Evolutionary conservation across 2,888 invertebrate species (phyloP).

Genomic region (Microctonus hyperodae): DNA sequence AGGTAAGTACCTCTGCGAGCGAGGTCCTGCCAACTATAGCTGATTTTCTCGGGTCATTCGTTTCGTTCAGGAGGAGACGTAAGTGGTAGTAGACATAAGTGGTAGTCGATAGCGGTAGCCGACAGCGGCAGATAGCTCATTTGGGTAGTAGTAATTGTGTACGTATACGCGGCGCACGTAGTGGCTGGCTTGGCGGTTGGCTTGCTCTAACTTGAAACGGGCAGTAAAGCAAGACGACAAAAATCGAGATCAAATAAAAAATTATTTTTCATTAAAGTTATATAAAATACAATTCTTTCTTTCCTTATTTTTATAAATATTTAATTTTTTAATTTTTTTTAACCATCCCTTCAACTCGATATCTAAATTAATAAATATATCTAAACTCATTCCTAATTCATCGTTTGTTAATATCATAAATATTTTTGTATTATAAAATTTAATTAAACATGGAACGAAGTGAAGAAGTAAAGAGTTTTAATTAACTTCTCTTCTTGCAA

Average conservation of each 20-base stretch:
- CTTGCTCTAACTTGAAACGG: constrained; percentile 61
- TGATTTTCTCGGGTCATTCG: constrained; percentile 48
- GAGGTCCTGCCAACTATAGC: constrained; percentile 60
- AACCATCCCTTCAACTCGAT: not conserved
- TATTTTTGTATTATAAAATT: not conserved
- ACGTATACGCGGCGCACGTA: constrained; percentile 61
- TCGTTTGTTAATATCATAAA: not conserved
- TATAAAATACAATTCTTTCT: not conserved
- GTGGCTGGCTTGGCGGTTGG: constrained; percentile 60
- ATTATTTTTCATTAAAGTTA: constrained; percentile 12
- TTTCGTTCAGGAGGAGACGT: constrained; percentile 60
- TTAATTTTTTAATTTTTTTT: constrained; percentile 12
- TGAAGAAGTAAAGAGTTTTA: not conserved
- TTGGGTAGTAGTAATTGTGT: constrained; percentile 60
- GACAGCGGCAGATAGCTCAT: constrained; percentile 58
- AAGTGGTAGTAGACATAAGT: constrained; percentile 53
- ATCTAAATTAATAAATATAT: not conserved
- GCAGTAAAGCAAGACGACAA: constrained; percentile 53
- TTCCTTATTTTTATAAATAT: not conserved
- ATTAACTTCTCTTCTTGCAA: not conserved
- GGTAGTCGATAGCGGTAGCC: constrained; percentile 51
- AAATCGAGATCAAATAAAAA: constrained; percentile 21
- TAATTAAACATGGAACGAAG: not conserved
- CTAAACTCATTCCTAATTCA: not conserved
- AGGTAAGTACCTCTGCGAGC: constrained; percentile 61